These are phyloP conservation scores for Limosa lapponica DNA, from an alignment of 2,797 vertebrate genomes.

Conservation along the genomic window DNA sequence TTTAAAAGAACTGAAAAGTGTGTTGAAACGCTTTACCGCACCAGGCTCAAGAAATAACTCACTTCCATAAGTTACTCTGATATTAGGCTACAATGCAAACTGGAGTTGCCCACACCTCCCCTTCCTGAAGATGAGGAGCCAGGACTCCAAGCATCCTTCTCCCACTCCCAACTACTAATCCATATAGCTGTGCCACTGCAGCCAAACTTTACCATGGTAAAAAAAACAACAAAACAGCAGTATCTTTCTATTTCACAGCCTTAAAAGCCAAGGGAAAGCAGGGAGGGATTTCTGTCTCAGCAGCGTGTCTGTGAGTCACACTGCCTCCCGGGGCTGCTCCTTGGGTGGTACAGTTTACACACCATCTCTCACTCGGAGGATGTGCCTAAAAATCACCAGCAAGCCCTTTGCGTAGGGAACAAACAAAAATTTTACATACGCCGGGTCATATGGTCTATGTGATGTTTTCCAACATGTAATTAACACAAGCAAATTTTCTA, in stretches of 20 bases:
- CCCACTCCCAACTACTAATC: not conserved
- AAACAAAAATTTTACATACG: not conserved
- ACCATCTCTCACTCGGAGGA: not conserved
- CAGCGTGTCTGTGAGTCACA: not conserved
- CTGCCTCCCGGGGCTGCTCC: slow-evolving; percentile 31
- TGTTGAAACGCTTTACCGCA: not conserved
- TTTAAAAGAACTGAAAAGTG: not conserved
- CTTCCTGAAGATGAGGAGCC: not conserved
- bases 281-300: slow-evolving; percentile 7
- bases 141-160: not conserved
- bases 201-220: not conserved
- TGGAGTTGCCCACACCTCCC: not conserved
- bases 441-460: not conserved
- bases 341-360: slow-evolving; percentile 39
- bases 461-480: not conserved
- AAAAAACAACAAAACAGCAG: not conserved
- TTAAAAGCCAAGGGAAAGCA: not conserved
- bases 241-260: not conserved
- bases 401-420: not conserved
- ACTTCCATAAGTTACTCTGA: not conserved
- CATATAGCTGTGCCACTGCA: not conserved
- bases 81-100: not conserved
- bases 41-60: not conserved
- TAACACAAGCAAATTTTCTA: not conserved
- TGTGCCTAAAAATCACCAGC: not conserved